Base-by-base conservation (phyloP, 1,140 invertebrate species). In the Drosophila virilis region DNA sequence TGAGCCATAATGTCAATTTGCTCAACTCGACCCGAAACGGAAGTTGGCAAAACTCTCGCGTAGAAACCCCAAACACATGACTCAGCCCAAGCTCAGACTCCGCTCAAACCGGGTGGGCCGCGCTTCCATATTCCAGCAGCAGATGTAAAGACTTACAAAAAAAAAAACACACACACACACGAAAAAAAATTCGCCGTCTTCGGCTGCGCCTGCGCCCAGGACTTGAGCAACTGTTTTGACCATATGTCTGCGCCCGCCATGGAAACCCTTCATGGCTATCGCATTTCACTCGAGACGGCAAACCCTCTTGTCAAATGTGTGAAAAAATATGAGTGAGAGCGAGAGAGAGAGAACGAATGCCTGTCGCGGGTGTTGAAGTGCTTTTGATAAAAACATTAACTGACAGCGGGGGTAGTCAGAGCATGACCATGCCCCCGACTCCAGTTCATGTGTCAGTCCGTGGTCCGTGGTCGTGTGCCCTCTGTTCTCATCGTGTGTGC, bases 1-100 rank as follows among this genome's bases (percentile, higher is more conserved):
- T 88, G 82, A 88, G 83, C 79, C 82, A 78, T 42, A 89, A 74
- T 70, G 83, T 88, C 83, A 88, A 88, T 88, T 83, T 88, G 77
- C 84, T 86, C 75, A 89, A 72, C 52, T 66, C 68, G 80, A 22
- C 52, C 70, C 60, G 58, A 58, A 88, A 79, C 83, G 83, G 83
- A 88, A 88, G 83, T 88, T 88, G 83, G 83, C 83, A 50, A 86
- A 88, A 76, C 73, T 60, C 67, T 38, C 68, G 37, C 70, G 84
- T 85, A 89, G 85, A 88, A 89, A 88, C 85, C 80, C 84, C 77
- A 80, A 52, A 37, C 3, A 73, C 72, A 61, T 86, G 82, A 86
- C 67, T 86, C 82, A 86, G 62, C 37, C 40, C 6, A 6, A 57
- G 33, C 45, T 32, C 43, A 50, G 13, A 22, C 37, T 13, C 37